Evolutionary conservation across 2,888 invertebrate species (phyloP), one percentile per base, ranked within the genome.

Genomic region (Elysia crispata): DNA sequence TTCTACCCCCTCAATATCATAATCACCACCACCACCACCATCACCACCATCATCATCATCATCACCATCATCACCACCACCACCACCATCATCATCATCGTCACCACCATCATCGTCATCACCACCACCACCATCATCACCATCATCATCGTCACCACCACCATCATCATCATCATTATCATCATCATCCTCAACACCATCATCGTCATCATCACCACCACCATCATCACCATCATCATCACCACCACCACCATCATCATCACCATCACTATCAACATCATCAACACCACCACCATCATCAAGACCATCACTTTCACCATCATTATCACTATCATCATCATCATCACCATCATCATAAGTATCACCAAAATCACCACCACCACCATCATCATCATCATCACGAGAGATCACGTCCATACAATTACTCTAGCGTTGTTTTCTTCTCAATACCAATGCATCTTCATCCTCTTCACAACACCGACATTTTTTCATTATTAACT

Each of bases 11-110:
- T 30, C 11, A n/a, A n/a, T 30, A n/a, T 30, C 28, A n/a, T n/a
- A n/a, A n/a, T n/a, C n/a, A n/a, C n/a, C n/a, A n/a, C 30, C 6
- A 73, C 73, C 23, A 73, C 73, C 0, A 50, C 73, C 1, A 54
- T 54, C 1, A 25, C 23, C 1, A 49, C 23, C 18, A 49, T 15
- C 13, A 73, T 54, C 11, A 73, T 54, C 18, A 23, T 30, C 54
- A 69, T 20, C 15, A 69, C 15, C 15, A 23, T 13, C 31, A 69
- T 31, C 31, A 5, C 30, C 31, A 69, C 30, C 31, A 69, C 69
- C 31, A 28, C 15, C 20, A 30, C 30, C 20, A 30, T 20, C 31
- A 30, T 20, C 31, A 30, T 20, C 31, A 69, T 31, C 31, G 31
- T 13, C 31, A 30, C 6, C 31, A 69, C 1, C 31, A 69, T 6